These are phyloP conservation scores for Tholera decimalis DNA, from an alignment of 2,888 invertebrate genomes.

Conservation along the genomic window DNA sequence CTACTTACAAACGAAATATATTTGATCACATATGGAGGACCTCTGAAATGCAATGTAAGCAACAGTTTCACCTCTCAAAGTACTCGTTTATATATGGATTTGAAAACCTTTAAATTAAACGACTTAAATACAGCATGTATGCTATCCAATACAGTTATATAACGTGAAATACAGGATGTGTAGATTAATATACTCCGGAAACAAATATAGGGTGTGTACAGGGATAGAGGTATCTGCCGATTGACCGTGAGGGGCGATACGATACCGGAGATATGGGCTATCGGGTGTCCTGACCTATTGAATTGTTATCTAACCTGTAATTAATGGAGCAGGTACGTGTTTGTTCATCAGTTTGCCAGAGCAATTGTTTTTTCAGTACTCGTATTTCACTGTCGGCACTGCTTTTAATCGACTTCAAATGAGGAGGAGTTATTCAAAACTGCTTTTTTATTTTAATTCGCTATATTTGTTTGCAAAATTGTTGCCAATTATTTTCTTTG, in stretches of 20 bases:
- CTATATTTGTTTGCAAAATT: no score
- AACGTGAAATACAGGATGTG: constrained; percentile 43
- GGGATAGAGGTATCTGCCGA: constrained; percentile 63
- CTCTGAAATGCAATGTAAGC: no score
- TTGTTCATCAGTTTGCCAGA: background rate
- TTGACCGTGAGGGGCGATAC: constrained; percentile 53
- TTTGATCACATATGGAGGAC: no score
- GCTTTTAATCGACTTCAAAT: no score
- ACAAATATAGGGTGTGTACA: constrained; percentile 74
- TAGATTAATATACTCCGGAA: constrained; percentile 76
- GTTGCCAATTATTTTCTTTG: no score
- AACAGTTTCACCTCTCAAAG: no score
- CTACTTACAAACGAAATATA: no score
- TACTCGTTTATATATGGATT: no score
- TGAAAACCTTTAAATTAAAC: no score
- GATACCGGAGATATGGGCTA: constrained; percentile 63
- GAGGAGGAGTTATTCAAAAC: no score
- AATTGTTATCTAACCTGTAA: constrained; percentile 46
- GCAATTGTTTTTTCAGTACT: background rate
- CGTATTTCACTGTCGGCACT: no score
- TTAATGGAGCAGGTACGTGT: constrained; percentile 32
- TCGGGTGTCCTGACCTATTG: constrained; percentile 51
- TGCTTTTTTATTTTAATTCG: no score
- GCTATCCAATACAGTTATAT: constrained; percentile 1
- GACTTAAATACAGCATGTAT: background rate